These are phyloP conservation scores for Cichlasoma orientale DNA, from an alignment of 2,797 vertebrate species.

Conservation along the genomic window DNA sequence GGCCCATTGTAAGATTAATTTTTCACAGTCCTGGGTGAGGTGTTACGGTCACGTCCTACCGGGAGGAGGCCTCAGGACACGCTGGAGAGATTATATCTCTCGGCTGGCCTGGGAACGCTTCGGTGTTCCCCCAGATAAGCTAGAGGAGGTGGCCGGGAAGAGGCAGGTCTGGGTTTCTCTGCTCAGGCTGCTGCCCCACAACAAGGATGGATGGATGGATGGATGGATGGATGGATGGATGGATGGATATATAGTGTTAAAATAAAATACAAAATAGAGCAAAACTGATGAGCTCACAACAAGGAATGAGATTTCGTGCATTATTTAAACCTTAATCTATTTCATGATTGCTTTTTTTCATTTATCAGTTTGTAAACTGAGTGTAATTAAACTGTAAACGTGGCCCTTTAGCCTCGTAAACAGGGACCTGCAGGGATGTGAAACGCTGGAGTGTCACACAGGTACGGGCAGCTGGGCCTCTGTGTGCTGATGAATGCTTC, in stretches of 20 bases:
- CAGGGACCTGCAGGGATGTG: background rate
- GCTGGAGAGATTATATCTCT: no score
- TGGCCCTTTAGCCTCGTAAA: background rate
- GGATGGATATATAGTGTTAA: no score
- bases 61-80: no score
- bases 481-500: constrained; percentile 14
- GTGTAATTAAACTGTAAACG: background rate
- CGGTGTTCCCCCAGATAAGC: no score
- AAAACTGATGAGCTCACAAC: background rate
- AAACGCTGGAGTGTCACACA: background rate
- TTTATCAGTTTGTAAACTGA: background rate
- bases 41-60: no score
- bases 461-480: constrained; percentile 8
- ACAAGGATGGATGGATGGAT: no score
- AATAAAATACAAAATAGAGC: background rate
- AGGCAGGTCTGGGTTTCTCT: no score
- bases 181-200: no score
- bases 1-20: background rate
- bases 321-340: background rate
- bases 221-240: no score
- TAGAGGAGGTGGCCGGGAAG: no score
- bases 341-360: background rate
- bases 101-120: no score
- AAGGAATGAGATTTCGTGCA: background rate
- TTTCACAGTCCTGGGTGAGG: no score